Conservation (phyloP, 2,888 invertebrate genomes). For the Coenonympha glycerion region DNA sequence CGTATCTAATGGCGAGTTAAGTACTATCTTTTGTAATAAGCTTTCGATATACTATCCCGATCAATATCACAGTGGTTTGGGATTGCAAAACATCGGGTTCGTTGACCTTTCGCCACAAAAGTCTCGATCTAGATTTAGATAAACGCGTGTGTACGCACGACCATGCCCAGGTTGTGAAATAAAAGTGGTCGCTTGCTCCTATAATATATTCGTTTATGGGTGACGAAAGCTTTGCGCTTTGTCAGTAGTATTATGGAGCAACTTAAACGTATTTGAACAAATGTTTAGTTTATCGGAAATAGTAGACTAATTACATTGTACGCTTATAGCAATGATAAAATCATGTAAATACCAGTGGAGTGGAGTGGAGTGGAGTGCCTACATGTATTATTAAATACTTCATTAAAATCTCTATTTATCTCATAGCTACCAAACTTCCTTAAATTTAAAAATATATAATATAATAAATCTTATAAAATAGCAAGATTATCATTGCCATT, state of each 20-base stretch:
- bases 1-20: conserved; percentile 14
- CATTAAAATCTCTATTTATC: too few species aligned
- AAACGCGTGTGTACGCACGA: conserved; percentile 42
- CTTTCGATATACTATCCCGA: conserved; percentile 27
- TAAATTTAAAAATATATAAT: too few species aligned
- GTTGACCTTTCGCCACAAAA: conserved; percentile 66
- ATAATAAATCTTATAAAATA: too few species aligned
- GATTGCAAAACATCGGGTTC: conserved; percentile 49
- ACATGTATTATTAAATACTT: too few species aligned
- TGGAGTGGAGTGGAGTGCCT: too few species aligned
- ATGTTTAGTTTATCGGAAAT: too few species aligned
- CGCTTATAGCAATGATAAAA: too few species aligned
- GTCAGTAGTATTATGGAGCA: conserved; percentile 7
- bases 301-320: too few species aligned
- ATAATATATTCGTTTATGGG: conserved; percentile 18
- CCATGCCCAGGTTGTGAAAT: conserved; percentile 34
- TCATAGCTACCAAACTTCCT: too few species aligned
- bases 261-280: too few species aligned
- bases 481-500: too few species aligned
- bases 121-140: conserved; percentile 68
- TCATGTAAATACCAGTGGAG: too few species aligned
- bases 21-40: conserved; percentile 24
- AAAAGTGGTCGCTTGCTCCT: conserved; percentile 20
- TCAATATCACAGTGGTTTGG: conserved; percentile 30
- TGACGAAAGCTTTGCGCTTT: conserved; percentile 20